Evolutionary conservation across 2,113 vertebrate species (phyloP), one percentile per base, ranked within the genome.

Genomic region (Limnothrissa miodon): DNA sequence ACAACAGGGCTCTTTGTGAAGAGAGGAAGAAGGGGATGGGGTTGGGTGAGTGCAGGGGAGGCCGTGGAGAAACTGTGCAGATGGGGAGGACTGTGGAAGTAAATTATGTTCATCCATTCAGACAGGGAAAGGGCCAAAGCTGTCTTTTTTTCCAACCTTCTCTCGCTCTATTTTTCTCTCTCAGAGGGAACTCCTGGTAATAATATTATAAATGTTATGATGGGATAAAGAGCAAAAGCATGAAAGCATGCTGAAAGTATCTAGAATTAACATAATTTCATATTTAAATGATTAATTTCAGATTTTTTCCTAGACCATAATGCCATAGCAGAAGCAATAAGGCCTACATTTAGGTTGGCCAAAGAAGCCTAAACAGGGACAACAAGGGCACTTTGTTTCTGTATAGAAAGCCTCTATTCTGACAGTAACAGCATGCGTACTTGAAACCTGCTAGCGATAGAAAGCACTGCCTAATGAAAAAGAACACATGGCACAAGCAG

Each of bases 1-100:
- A 70, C 62, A 70, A 70, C 62, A 66, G 62, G 62, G 11, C 29
- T 70, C 62, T 70, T 70, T 70, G 62, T 70, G 62, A 11, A 33
- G 25, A 70, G 25, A 70, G 62, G 62, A 70, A 25, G 25, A 25
- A 8, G 62, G 29, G 29, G 62, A 4, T 1, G 1, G 21, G 53
- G n/a, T n/a, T n/a, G 53, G 53, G 53, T 19, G 53, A 5, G 53
- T 21, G 59, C 6, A 25, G 25, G 59, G 25, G 25, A 29, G 56
- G n/a, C 1, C 0, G 25, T 17, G 62, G 29, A 13, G 62, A 10
- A 4, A 70, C 62, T 33, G 29, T 10, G 25, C 25, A 66, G 59
- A 56, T 9, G 56, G 56, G 11, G 79, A 80, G n/a, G 45, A 25
- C 15, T 46, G 15, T 51, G 29, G 17, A 21, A 25, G 25, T 29